Evolutionary conservation across 1,140 invertebrate species (phyloP), one percentile per base, ranked within the genome.

Genomic region (Caerostris extrusa): DNA sequence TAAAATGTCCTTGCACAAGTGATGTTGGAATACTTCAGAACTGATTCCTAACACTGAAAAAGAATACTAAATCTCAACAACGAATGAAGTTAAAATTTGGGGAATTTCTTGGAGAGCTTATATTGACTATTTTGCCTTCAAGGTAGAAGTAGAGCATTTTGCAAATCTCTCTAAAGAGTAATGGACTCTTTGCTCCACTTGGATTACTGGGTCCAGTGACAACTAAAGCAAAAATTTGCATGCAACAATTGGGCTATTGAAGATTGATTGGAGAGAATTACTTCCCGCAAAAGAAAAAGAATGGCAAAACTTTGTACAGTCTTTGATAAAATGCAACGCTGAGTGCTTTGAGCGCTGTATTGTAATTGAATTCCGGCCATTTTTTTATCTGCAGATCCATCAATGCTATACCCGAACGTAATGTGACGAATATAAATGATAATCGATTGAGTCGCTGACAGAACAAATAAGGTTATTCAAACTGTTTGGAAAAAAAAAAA

Each of bases 131-230:
- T 77, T 90, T 50, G 7, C 5, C 5, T n/a, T n/a, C n/a, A n/a
- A n/a, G n/a, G n/a, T n/a, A n/a, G n/a, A n/a, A n/a, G n/a, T n/a
- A n/a, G n/a, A n/a, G n/a, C n/a, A n/a, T n/a, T n/a, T n/a, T n/a
- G n/a, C n/a, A n/a, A n/a, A n/a, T n/a, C n/a, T n/a, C n/a, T n/a
- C n/a, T n/a, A n/a, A n/a, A n/a, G n/a, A n/a, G n/a, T n/a, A n/a
- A n/a, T n/a, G n/a, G 34, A 89, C 60, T 89, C 7, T 89, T 89
- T 67, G 60, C 50, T 19, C 60, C 87, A 55, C 50, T 89, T 50
- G 61, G 87, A 53, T 14, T 69, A 12, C 10, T 89, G 10, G 58
- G 60, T 14, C 87, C 61, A 55, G 61, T 89, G 64, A 55, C 69
- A 7, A 55, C 60, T 50, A 69, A 89, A 69, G 50, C 10, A 53